Percentiles rank a stretch among this genome's conserved stretches.
Conservation (phyloP, 2,888 invertebrate species). For the Melikaiella ostensackeni region DNA sequence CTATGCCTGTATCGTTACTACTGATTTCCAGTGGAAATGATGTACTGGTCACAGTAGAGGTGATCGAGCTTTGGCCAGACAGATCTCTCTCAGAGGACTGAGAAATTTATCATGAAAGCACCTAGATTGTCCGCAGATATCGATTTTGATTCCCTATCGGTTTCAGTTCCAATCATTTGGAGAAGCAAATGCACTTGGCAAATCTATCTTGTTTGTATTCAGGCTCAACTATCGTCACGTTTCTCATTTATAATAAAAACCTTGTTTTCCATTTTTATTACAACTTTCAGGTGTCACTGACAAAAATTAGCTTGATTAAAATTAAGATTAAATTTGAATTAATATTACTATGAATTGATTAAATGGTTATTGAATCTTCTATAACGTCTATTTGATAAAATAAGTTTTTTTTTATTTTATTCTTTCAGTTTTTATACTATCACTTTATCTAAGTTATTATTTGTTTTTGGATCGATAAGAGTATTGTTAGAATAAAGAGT, state of each 20-base stretch:
- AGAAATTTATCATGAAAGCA: constrained; percentile 32
- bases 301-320: too few species aligned
- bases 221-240: too few species aligned
- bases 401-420: too few species aligned
- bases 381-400: too few species aligned
- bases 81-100: neutral
- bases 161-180: constrained; percentile 16
- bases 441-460: neutral
- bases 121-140: constrained; percentile 8
- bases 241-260: too few species aligned
- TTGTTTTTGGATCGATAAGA: neutral
- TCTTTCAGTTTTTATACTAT: too few species aligned
- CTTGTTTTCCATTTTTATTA: too few species aligned
- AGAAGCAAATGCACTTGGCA: constrained; percentile 2
- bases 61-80: neutral
- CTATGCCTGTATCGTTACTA: neutral
- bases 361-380: too few species aligned
- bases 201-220: neutral
- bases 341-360: too few species aligned
- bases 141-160: constrained; percentile 24
- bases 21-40: neutral
- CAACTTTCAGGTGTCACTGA: too few species aligned
- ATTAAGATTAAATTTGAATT: too few species aligned
- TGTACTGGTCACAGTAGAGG: neutral
- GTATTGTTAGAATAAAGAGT: constrained; percentile 3